Evolutionary conservation across 2,113 vertebrate species (phyloP).

Genomic region (Callaeas wilsoni): DNA sequence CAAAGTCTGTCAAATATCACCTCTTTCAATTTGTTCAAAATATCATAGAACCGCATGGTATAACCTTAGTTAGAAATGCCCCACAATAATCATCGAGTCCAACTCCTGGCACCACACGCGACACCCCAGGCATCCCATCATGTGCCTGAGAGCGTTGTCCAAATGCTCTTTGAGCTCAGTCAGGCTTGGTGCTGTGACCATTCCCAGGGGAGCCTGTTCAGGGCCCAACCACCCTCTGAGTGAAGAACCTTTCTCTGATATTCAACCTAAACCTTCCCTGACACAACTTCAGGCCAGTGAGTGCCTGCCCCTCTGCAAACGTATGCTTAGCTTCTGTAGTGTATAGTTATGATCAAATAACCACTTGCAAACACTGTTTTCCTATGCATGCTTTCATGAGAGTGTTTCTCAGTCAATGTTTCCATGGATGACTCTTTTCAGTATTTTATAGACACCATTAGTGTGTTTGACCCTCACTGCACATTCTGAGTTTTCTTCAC

Average conservation of each 20-base stretch:
- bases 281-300: neutral
- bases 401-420: neutral
- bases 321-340: neutral
- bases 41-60: too few relatives aligned
- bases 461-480: neutral
- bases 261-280: neutral
- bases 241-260: neutral
- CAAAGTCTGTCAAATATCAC: neutral
- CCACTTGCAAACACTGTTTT: neutral
- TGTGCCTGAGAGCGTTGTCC: too few relatives aligned
- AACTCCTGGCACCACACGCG: rapidly evolving
- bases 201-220: neutral
- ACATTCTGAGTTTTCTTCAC: neutral
- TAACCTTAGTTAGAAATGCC: neutral
- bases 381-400: neutral
- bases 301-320: neutral
- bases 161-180: rapidly evolving
- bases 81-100: neutral
- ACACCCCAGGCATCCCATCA: neutral
- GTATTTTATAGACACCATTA: neutral
- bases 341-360: neutral
- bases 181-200: neutral
- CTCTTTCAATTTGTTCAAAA: neutral
- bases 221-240: neutral
- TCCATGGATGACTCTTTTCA: neutral